Evolutionary conservation across 2,797 vertebrate genomes (phyloP).

Genomic region (Notolepis coatsorum): DNA sequence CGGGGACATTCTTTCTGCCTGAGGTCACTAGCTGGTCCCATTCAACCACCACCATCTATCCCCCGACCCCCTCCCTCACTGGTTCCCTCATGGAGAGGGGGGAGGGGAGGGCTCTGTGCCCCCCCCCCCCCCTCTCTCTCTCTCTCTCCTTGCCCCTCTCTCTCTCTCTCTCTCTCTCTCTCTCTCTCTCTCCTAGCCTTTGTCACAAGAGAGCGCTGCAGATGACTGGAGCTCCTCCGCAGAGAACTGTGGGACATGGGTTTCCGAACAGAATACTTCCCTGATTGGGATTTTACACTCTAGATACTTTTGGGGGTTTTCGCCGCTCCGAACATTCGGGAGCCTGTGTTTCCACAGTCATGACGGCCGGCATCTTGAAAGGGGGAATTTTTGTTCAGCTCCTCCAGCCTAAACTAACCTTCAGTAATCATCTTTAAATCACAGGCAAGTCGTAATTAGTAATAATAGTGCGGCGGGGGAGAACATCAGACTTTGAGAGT

Average conservation of each 20-base stretch:
- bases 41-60: constrained; percentile 79
- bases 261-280: constrained; percentile 21
- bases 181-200: constrained; percentile 71
- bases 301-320: not conserved
- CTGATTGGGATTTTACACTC: constrained; percentile 33
- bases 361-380: not conserved
- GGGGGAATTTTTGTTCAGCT: not conserved
- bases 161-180: constrained; percentile 49
- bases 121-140: constrained; percentile 47
- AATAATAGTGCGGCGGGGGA: too few relatives aligned
- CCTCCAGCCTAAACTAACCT: too few relatives aligned
- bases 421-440: not conserved
- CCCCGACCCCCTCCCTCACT: constrained; percentile 64
- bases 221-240: constrained; percentile 40
- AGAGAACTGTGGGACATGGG: constrained; percentile 13
- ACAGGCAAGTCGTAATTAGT: not conserved
- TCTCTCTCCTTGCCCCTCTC: constrained; percentile 67
- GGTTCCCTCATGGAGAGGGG: constrained; percentile 59
- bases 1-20: constrained; percentile 94
- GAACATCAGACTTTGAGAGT: too few relatives aligned
- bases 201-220: constrained; percentile 77
- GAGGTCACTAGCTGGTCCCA: constrained; percentile 95
- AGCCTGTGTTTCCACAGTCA: constrained; percentile 2
- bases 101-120: constrained; percentile 78
- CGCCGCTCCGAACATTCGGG: not conserved